Base-by-base conservation (phyloP, 2,113 vertebrate species). In the Mesoclemmys tuberculata region DNA sequence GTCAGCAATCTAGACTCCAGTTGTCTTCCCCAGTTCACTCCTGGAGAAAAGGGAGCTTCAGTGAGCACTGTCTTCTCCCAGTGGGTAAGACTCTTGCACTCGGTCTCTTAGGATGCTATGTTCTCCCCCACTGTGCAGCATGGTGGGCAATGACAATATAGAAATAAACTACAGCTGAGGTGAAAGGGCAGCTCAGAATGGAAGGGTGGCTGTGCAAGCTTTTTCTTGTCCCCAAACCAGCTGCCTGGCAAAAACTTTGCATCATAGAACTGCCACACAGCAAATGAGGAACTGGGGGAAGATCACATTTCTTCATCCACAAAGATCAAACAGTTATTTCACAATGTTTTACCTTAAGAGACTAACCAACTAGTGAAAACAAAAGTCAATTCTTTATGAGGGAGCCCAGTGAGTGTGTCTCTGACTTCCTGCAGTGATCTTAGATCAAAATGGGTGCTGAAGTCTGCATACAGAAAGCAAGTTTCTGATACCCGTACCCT, bases 191-290 rank as follows among this genome's bases (percentile, higher is more conserved):
- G 12, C 71, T 74, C 2, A 49, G 44, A 82, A 90, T 56, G 79
- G 87, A 87, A 71, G n/a, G 19, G 6, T 90, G 81, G 93, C 86
- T 74, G 10, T 41, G 68, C 68, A 74, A 26, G n/a, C 22, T 75
- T 41, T 41, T 75, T 49, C 24, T 87, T 78, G 75, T 51, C 49
- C 41, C 91, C 85, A 92, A 41, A 58, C 7, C 41, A 81, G 24
- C 41, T 58, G 8, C 52, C 6, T 54, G 8, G 46, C 5, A 49
- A 86, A 80, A 93, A 26, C 21, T 75, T 91, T 88, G 14, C 29
- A 51, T 1, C 83, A 26, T 13, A 86, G 19, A 86, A 92, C 68
- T 44, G 5, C 38, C 38, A 82, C 1, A 3, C 10, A 1, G 54
- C 13, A 95, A 74, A 91, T 64, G 75, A 2, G 2, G 87, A 2